Evolutionary conservation across 2,113 vertebrate species (phyloP).

Genomic region (Conger conger): DNA sequence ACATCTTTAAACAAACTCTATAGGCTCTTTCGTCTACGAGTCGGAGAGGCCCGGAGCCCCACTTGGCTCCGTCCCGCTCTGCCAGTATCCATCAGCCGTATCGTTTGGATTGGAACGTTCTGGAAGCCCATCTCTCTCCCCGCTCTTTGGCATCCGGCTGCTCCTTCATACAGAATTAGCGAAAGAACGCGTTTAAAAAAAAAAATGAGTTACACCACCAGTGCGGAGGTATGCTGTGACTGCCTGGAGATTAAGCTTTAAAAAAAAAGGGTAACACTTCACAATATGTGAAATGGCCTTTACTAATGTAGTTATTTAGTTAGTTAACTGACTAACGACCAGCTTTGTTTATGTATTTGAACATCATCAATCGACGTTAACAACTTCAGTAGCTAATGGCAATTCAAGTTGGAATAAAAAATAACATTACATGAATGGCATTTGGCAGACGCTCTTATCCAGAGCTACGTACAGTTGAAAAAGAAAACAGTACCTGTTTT

Average conservation of each 20-base stretch:
- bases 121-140: not conserved
- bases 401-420: no score
- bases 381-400: no score
- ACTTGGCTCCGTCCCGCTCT: slow-evolving; percentile 30
- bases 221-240: not conserved
- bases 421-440: no score
- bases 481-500: no score
- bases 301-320: no score
- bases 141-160: not conserved
- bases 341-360: no score
- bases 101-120: slow-evolving; percentile 35
- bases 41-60: slow-evolving; percentile 40
- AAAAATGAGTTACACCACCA: not conserved
- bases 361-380: no score
- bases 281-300: no score
- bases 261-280: no score
- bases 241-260: not conserved
- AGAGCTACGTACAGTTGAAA: no score
- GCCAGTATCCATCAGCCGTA: slow-evolving; percentile 10
- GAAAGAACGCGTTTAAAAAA: not conserved
- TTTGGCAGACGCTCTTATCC: no score
- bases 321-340: no score
- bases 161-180: not conserved
- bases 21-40: slow-evolving; percentile 44
- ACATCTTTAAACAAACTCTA: slow-evolving; percentile 56